Percentiles rank a stretch among this genome's conserved stretches.
phyloP scores from a whole-genome alignment of 2,113 vertebrate genomes.

The Melanerpes formicivorus region DNA sequence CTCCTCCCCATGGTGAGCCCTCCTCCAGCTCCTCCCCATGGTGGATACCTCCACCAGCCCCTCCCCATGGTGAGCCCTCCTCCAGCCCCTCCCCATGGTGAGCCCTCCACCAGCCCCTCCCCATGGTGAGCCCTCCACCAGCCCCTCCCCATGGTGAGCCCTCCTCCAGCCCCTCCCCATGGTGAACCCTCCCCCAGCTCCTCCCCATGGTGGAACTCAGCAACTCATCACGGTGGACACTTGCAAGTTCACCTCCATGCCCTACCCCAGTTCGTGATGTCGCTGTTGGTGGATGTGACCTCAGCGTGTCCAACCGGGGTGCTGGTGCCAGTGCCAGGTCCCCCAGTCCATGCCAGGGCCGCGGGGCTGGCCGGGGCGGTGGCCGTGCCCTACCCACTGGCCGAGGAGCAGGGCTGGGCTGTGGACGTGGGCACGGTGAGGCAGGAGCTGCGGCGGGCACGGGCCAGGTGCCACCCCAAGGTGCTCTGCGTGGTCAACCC shows the following conservation, averaged over 20 bases:
- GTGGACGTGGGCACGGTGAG: background rate
- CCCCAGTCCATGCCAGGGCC: background rate
- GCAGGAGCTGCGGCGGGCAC: background rate
- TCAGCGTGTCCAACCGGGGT: background rate
- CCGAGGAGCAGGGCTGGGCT: background rate
- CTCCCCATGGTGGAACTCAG: too few species aligned
- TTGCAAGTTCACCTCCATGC: background rate
- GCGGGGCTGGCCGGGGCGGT: background rate
- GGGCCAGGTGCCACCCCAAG: background rate
- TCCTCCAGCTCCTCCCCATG: too few species aligned
- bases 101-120: too few species aligned
- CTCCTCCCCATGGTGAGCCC: too few species aligned
- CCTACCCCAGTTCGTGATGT: background rate
- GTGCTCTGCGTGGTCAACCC: background rate
- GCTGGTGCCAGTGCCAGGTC: background rate
- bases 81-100: too few species aligned
- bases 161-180: too few species aligned
- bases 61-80: too few species aligned
- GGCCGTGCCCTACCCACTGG: background rate
- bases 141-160: background rate
- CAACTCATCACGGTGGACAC: background rate
- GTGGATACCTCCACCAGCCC: too few species aligned
- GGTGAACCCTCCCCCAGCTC: background rate
- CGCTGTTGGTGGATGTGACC: background rate
- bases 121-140: too few species aligned